phyloP scores from a whole-genome alignment of 1,140 invertebrate genomes.

The Idris sp. region DNA sequence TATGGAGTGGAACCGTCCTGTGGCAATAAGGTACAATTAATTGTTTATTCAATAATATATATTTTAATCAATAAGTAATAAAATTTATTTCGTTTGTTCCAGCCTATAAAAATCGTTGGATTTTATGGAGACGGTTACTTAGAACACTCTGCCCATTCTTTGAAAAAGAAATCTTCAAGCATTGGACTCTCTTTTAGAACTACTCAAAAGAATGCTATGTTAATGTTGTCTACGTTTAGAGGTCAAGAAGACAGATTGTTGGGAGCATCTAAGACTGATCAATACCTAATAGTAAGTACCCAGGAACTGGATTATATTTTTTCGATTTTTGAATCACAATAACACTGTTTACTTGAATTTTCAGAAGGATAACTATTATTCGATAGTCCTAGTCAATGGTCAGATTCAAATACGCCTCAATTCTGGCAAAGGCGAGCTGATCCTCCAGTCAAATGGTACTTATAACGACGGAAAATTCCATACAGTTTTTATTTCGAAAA shows the following conservation, averaged over 20 bases:
- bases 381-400: slow-evolving; percentile 82
- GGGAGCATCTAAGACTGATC: slow-evolving; percentile 53
- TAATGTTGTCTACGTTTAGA: slow-evolving; percentile 86
- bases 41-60: not conserved
- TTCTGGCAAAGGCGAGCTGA: slow-evolving; percentile 82
- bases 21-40: slow-evolving; percentile 80
- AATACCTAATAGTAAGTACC: slow-evolving; percentile 65
- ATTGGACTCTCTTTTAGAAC: slow-evolving; percentile 90
- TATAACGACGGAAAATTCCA: slow-evolving; percentile 84
- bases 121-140: slow-evolving; percentile 89
- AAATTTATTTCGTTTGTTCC: slow-evolving; percentile 30
- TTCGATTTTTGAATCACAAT: slow-evolving; percentile 2
- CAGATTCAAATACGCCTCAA: slow-evolving; percentile 83
- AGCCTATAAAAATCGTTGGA: slow-evolving; percentile 82
- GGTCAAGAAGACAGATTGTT: slow-evolving; percentile 74
- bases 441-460: slow-evolving; percentile 80
- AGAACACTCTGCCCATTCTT: slow-evolving; percentile 83
- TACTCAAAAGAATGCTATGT: slow-evolving; percentile 82
- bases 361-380: slow-evolving; percentile 82
- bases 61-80: not conserved
- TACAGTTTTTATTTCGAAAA: slow-evolving; percentile 80
- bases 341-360: slow-evolving; percentile 20
- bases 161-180: slow-evolving; percentile 82
- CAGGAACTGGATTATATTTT: too few relatives aligned
- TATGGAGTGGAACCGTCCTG: slow-evolving; percentile 89